phyloP scores from a whole-genome alignment of 2,888 invertebrate species.

The Drosophila borealis region DNA sequence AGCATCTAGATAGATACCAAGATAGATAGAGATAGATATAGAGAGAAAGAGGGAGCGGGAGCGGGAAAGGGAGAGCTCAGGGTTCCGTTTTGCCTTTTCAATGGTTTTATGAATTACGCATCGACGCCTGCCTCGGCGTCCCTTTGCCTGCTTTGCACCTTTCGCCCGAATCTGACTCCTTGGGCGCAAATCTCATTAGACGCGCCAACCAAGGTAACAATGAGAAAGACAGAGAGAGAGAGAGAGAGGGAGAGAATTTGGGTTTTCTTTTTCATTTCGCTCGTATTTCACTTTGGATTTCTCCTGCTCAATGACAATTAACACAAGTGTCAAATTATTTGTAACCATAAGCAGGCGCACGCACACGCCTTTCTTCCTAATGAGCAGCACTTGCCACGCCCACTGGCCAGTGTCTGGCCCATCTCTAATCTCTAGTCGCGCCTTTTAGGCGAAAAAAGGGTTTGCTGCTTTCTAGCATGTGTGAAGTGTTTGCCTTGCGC shows the following conservation, averaged over 20 bases:
- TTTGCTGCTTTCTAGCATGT: slow-evolving; percentile 58
- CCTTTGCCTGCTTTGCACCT: slow-evolving; percentile 21
- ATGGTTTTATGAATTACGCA: slow-evolving; percentile 80
- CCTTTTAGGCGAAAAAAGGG: slow-evolving; percentile 36
- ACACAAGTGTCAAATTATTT: slow-evolving; percentile 79
- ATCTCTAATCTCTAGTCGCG: background rate
- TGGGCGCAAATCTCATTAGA: slow-evolving; percentile 71
- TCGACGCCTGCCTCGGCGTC: slow-evolving; percentile 67
- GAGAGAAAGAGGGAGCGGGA: slow-evolving; percentile 10
- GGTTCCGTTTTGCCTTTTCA: slow-evolving; percentile 65
- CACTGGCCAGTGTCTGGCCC: background rate
- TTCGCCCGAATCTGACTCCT: slow-evolving; percentile 51
- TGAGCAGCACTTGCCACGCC: slow-evolving; percentile 31
- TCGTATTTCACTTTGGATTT: slow-evolving; percentile 60
- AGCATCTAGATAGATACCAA: slow-evolving; percentile 11
- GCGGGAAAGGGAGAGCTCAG: slow-evolving; percentile 10
- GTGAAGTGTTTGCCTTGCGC: slow-evolving; percentile 73
- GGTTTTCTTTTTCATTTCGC: slow-evolving; percentile 12
- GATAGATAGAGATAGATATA: slow-evolving; percentile 2
- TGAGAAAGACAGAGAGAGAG: slow-evolving; percentile 1
- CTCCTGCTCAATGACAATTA: slow-evolving; percentile 72
- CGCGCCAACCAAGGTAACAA: slow-evolving; percentile 56
- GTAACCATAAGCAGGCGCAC: slow-evolving; percentile 53
- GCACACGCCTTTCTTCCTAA: slow-evolving; percentile 33
- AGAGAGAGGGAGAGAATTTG: background rate